Percentiles rank a stretch among this genome's conserved stretches.
These are phyloP conservation scores for Wiebesia pumilae DNA, from an alignment of 1,140 invertebrate species.

Conservation along the genomic window DNA sequence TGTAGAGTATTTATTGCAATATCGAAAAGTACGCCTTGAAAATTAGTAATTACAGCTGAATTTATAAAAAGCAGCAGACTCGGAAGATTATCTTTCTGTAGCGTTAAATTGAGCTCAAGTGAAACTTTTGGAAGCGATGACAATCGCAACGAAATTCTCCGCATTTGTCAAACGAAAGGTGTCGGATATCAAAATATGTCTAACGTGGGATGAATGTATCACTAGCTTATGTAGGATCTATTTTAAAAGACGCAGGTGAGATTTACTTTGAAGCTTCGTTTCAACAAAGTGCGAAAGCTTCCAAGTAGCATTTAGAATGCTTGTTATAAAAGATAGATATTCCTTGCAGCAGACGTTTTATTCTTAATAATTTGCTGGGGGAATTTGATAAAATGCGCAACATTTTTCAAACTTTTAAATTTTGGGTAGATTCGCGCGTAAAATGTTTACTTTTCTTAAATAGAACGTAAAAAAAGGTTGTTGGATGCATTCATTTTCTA, in stretches of 20 bases:
- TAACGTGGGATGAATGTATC: neutral
- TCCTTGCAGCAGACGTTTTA: neutral
- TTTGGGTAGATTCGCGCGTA: too few species aligned
- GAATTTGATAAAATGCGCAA: too few species aligned
- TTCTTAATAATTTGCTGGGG: too few species aligned
- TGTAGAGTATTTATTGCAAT: too few species aligned
- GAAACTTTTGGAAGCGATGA: neutral
- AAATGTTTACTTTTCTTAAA: too few species aligned
- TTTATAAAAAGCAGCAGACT: neutral
- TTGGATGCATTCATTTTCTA: too few species aligned
- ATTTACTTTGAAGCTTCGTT: neutral
- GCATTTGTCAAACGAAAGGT: neutral
- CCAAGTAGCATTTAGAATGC: neutral
- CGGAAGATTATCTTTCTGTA: neutral
- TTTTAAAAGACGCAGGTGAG: constrained; percentile 38
- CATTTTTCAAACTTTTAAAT: too few species aligned
- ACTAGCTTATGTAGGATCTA: neutral
- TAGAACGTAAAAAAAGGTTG: too few species aligned
- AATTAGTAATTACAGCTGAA: neutral
- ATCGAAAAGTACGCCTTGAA: neutral
- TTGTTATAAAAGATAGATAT: neutral
- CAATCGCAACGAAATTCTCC: neutral
- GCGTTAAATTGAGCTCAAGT: neutral
- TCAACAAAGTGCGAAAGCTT: constrained; percentile 8
- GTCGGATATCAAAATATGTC: constrained; percentile 36